Conservation (phyloP, 2,113 vertebrate genomes). For the Zapus hudsonius region DNA sequence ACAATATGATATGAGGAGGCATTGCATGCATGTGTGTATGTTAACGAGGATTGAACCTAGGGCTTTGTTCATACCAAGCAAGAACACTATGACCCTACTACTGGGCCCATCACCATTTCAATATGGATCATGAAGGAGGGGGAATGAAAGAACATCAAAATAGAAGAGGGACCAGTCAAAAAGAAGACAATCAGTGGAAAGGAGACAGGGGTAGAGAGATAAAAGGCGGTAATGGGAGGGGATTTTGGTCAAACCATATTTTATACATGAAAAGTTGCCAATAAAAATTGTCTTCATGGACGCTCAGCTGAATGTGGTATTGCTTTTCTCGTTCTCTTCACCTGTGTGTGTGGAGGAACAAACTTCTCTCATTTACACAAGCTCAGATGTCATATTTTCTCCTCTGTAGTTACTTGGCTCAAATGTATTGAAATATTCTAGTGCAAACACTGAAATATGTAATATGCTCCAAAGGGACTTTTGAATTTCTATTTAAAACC, state of each 20-base stretch:
- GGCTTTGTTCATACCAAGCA: no score
- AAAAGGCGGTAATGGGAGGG: no score
- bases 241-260: no score
- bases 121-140: no score
- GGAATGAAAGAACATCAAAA: no score
- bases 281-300: background rate
- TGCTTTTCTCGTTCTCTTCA: background rate
- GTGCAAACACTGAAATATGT: background rate
- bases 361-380: constrained; percentile 1
- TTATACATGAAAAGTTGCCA: no score
- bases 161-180: no score
- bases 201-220: no score
- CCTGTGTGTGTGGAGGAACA: background rate
- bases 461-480: constrained; percentile 44
- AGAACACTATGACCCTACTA: no score
- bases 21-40: background rate
- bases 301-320: background rate
- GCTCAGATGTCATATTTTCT: background rate
- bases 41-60: background rate
- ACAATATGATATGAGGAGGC: background rate
- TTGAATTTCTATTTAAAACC: background rate
- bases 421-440: background rate
- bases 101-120: no score
- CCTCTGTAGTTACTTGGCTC: no score
- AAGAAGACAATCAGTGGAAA: no score